phyloP scores from a whole-genome alignment of 2,113 vertebrate species.

The Microcebus ravelobensis region DNA sequence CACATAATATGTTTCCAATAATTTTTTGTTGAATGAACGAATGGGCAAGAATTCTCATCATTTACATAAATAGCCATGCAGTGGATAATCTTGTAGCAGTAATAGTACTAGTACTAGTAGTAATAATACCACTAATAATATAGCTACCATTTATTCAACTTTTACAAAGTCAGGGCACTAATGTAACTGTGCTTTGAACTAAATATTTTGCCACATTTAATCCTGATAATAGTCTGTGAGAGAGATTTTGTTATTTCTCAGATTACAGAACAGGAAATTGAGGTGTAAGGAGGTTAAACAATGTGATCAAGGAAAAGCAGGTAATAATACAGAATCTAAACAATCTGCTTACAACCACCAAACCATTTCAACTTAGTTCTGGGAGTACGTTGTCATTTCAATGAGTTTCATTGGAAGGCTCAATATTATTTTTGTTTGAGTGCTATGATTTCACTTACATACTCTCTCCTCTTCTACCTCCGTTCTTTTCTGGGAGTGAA shows the following conservation, averaged over 20 bases:
- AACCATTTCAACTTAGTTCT: background rate
- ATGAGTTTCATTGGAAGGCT: background rate
- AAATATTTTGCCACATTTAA: constrained; percentile 15
- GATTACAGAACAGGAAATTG: background rate
- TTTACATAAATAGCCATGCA: background rate
- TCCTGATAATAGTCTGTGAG: background rate
- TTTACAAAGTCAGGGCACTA: background rate
- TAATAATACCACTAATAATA: background rate
- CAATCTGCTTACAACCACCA: background rate
- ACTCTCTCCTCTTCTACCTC: background rate
- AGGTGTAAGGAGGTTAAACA: background rate
- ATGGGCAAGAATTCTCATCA: background rate
- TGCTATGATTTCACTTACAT: background rate
- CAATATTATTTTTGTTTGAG: background rate
- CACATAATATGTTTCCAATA: background rate
- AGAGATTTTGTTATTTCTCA: background rate
- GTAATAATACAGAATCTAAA: background rate
- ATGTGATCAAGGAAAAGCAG: background rate
- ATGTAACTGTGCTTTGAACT: background rate
- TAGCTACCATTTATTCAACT: background rate
- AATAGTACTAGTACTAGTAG: background rate
- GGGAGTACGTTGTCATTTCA: background rate
- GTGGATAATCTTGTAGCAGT: background rate
- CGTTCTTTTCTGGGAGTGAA: constrained; percentile 8
- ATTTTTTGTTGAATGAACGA: background rate